Evolutionary conservation across 2,797 vertebrate species (phyloP).

Genomic region (Macroramphosus scolopax): DNA sequence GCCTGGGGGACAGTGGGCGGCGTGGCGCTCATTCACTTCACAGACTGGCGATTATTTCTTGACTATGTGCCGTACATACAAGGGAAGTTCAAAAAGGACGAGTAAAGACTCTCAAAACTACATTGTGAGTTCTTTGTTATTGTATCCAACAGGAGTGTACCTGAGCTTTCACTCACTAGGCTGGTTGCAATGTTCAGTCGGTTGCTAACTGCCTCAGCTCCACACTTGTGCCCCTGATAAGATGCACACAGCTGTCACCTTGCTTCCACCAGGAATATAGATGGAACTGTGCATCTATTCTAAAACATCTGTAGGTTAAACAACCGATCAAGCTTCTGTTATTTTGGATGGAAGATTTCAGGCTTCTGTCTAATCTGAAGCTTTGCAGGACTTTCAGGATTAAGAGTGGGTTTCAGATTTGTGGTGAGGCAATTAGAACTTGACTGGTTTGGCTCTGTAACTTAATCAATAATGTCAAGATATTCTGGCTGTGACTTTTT

Average conservation of each 20-base stretch:
- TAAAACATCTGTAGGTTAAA: no score
- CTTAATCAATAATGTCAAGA: no score
- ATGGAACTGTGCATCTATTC: no score
- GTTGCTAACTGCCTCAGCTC: conserved; percentile 3
- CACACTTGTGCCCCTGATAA: conserved; percentile 15
- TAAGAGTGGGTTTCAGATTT: no score
- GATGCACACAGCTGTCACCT: conserved; percentile 4
- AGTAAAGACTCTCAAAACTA: conserved; percentile 53
- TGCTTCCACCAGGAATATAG: neutral
- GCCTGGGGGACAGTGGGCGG: conserved; percentile 82
- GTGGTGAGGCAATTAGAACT: no score
- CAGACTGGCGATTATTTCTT: conserved; percentile 89
- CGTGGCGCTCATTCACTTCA: conserved; percentile 82
- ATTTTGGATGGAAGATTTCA: no score
- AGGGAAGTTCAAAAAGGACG: conserved; percentile 84
- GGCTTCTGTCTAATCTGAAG: no score
- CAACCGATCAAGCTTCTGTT: no score
- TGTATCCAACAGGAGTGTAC: no score
- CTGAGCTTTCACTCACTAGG: neutral
- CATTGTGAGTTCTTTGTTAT: conserved; percentile 55
- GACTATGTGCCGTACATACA: conserved; percentile 90
- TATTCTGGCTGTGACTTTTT: no score
- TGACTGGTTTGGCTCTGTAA: no score
- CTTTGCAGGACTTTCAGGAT: no score
- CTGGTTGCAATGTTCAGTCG: conserved; percentile 10